Percentiles rank a stretch among this genome's conserved stretches.
These are phyloP conservation scores for Ariopsis seemanni DNA, from an alignment of 2,113 vertebrate species.

Conservation along the genomic window DNA sequence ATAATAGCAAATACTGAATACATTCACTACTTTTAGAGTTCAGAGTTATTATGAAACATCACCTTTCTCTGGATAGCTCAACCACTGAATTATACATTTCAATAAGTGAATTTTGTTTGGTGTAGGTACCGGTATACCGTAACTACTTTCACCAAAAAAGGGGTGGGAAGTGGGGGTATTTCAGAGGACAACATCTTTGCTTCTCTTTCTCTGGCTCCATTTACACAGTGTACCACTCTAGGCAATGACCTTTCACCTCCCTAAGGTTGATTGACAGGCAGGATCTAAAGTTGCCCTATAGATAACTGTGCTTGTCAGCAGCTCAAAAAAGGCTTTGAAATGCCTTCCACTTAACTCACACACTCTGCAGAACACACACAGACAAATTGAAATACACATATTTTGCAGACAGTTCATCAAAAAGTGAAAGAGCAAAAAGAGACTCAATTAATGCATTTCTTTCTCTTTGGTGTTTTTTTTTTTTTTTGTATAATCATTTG, in stretches of 20 bases:
- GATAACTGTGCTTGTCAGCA: conserved; percentile 41
- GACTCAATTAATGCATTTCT: background rate
- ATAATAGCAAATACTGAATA: background rate
- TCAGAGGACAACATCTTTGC: conserved; percentile 4
- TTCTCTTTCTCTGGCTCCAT: conserved; percentile 20
- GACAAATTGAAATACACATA: conserved; percentile 1
- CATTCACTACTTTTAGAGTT: background rate
- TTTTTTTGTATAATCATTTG: background rate
- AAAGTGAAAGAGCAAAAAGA: background rate
- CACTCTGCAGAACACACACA: conserved; percentile 25
- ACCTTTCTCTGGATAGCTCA: background rate
- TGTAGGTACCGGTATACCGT: too few relatives aligned
- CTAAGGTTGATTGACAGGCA: conserved; percentile 32
- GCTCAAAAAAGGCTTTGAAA: conserved; percentile 42
- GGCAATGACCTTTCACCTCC: conserved; percentile 31
- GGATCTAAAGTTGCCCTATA: conserved; percentile 13
- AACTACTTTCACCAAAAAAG: conserved; percentile 12
- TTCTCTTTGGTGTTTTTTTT: background rate
- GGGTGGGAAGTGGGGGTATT: background rate
- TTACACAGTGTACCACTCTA: conserved; percentile 19
- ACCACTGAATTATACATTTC: background rate
- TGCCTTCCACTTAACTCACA: conserved; percentile 39
- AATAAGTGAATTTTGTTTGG: background rate
- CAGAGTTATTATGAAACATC: background rate
- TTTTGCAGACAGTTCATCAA: background rate